These are phyloP conservation scores for Turnix velox DNA, from an alignment of 2,113 vertebrate genomes.

Conservation along the genomic window DNA sequence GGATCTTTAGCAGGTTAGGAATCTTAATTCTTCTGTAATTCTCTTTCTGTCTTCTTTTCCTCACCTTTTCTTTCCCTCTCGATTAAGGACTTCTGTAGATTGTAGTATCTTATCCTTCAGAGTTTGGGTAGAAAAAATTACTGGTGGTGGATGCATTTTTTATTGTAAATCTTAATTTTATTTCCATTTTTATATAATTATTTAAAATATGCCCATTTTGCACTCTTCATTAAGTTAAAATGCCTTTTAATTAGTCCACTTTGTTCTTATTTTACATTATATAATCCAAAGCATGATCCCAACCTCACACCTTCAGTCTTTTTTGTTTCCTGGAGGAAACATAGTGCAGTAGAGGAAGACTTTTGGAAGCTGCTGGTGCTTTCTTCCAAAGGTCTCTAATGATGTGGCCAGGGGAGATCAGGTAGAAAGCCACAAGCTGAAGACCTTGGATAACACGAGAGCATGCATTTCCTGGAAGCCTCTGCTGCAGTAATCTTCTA, in stretches of 20 bases:
- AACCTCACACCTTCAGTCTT: background rate
- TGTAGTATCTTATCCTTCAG: background rate
- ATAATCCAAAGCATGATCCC: background rate
- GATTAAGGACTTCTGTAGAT: background rate
- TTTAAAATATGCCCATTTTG: fast-evolving
- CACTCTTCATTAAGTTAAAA: background rate
- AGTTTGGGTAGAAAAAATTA: background rate
- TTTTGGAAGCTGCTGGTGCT: background rate
- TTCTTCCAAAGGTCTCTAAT: background rate
- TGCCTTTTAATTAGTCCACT: background rate
- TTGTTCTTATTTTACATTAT: background rate
- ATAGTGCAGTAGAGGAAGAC: background rate
- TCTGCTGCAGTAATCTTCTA: background rate
- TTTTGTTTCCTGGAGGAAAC: background rate
- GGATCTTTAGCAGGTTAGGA: conserved; percentile 58
- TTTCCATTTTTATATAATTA: background rate
- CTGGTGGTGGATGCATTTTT: background rate
- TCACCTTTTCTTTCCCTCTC: conserved; percentile 30
- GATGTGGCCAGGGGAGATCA: fast-evolving
- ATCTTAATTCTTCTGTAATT: conserved; percentile 56
- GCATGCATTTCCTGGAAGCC: background rate
- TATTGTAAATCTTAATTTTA: background rate
- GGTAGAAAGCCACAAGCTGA: background rate
- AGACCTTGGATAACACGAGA: background rate
- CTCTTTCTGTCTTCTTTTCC: conserved; percentile 1